Evolutionary conservation across 2,113 vertebrate genomes (phyloP).

Genomic region (Hippopotamus amphibius): DNA sequence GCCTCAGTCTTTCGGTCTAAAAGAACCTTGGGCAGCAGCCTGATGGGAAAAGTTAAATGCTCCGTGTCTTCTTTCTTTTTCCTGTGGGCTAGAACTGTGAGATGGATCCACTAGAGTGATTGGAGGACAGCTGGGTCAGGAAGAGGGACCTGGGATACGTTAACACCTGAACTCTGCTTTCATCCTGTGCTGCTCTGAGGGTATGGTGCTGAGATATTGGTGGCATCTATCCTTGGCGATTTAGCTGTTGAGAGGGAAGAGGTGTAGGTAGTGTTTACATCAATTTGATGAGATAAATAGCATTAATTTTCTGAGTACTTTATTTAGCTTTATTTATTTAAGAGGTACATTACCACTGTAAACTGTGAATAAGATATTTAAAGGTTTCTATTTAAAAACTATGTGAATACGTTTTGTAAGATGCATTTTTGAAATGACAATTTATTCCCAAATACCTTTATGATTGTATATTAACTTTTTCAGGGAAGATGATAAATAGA

Average conservation of each 20-base stretch:
- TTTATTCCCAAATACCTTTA: conserved; percentile 65
- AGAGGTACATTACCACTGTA: conserved; percentile 65
- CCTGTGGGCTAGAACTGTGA: neutral
- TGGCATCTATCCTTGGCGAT: neutral
- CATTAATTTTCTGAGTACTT: conserved; percentile 66
- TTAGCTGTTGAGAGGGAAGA: conserved; percentile 39
- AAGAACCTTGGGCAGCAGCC: neutral
- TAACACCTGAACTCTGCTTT: neutral
- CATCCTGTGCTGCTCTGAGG: neutral
- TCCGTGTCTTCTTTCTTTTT: neutral
- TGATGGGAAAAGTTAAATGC: neutral
- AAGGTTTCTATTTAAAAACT: conserved; percentile 69
- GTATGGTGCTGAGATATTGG: neutral
- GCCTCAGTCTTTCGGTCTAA: neutral
- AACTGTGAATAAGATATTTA: conserved; percentile 75
- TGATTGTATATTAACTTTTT: conserved; percentile 60
- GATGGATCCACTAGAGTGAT: neutral
- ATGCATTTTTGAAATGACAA: conserved; percentile 22
- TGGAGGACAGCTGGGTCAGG: neutral
- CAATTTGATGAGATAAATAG: neutral
- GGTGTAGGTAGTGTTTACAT: conserved; percentile 38
- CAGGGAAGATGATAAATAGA: neutral
- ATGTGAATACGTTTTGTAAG: conserved; percentile 26
- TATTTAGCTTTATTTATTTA: conserved; percentile 75
- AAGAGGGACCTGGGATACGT: neutral